Conservation (phyloP, 2,888 invertebrate genomes). For the Dimorphilus gyrociliatus region DNA sequence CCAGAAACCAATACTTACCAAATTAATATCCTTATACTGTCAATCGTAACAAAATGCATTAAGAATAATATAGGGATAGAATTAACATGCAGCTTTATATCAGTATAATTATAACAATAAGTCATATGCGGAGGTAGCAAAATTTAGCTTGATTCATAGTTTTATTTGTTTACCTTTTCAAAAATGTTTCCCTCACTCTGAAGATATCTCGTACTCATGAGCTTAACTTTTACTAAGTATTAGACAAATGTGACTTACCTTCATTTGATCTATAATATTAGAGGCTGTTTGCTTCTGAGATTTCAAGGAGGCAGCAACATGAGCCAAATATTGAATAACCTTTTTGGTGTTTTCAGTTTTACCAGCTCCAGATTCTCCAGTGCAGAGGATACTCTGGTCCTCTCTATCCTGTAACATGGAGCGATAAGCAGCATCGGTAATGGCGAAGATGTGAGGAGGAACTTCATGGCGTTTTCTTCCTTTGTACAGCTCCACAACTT, state of each 20-base stretch:
- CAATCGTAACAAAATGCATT: constrained; percentile 14
- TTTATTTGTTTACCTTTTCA: no score
- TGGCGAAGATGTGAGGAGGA: constrained; percentile 98
- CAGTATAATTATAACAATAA: no score
- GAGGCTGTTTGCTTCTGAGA: constrained; percentile 12
- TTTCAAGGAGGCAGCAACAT: constrained; percentile 73
- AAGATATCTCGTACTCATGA: no score
- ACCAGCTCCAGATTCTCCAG: constrained; percentile 97
- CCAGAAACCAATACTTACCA: constrained; percentile 26
- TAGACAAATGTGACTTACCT: no score
- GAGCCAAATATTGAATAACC: constrained; percentile 98
- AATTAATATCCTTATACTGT: constrained; percentile 31
- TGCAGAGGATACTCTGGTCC: constrained; percentile 16
- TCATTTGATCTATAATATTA: constrained; percentile 10
- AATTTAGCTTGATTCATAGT: no score
- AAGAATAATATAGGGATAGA: no score
- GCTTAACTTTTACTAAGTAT: no score
- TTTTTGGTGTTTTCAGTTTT: constrained; percentile 99
- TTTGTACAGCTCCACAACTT: constrained; percentile 98
- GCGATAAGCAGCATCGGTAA: constrained; percentile 95
- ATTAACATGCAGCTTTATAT: no score
- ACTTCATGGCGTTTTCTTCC: constrained; percentile 97
- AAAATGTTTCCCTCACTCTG: no score
- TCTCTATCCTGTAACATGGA: constrained; percentile 86
- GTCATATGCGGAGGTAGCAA: no score